Conservation (phyloP, 2,888 invertebrate species). For the Ectemnius cavifrons region DNA sequence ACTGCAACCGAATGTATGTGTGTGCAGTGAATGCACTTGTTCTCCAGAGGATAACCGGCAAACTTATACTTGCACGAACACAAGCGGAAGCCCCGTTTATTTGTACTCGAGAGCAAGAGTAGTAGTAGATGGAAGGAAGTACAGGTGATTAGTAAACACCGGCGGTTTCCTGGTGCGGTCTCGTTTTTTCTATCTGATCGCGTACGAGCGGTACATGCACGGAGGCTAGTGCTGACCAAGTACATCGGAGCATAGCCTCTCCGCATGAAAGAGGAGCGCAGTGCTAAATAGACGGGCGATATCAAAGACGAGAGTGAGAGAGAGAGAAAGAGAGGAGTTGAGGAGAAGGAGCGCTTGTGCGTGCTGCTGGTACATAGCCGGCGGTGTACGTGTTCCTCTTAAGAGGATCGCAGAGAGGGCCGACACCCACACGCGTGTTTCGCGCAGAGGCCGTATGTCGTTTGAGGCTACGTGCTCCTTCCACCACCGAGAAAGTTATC, state of each 20-base stretch:
- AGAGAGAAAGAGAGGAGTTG: neutral
- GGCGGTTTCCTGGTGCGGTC: neutral
- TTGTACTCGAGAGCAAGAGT: neutral
- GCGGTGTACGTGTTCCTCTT: no score
- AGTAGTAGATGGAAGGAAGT: neutral
- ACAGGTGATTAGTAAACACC: constrained; percentile 3
- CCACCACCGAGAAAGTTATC: constrained; percentile 59
- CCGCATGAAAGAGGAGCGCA: neutral
- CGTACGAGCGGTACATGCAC: neutral
- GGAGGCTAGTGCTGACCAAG: neutral
- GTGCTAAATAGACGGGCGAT: neutral
- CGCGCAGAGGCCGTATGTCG: constrained; percentile 35
- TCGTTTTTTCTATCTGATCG: neutral
- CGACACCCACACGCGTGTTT: constrained; percentile 37
- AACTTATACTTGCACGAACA: neutral
- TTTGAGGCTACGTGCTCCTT: constrained; percentile 46
- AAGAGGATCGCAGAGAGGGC: no score
- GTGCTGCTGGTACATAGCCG: no score
- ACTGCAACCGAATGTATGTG: neutral
- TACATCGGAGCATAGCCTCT: neutral
- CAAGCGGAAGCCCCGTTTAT: neutral
- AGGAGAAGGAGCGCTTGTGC: neutral
- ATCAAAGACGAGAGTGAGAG: constrained; percentile 1
- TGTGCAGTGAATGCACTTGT: no score
- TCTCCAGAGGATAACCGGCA: neutral